Conservation (phyloP, 2,888 invertebrate genomes). For the Lasioglossum leucozonium region DNA sequence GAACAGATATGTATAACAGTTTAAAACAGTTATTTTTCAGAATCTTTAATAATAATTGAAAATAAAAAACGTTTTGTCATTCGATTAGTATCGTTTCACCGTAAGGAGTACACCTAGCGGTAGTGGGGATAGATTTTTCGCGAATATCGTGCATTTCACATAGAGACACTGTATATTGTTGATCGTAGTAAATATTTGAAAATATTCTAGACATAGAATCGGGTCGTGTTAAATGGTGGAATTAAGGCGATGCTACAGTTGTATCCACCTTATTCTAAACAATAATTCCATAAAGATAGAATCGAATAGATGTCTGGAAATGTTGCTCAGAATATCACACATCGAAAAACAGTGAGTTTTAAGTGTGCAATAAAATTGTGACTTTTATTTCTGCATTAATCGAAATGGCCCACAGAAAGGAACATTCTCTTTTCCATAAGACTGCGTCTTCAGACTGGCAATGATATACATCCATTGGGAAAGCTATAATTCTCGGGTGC, state of each 20-base stretch:
- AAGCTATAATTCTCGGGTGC: not conserved
- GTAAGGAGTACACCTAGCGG: not conserved
- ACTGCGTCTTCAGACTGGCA: not conserved
- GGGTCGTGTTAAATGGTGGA: not conserved
- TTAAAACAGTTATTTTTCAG: no score
- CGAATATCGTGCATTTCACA: not conserved
- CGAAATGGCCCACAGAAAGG: not conserved
- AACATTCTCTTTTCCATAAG: not conserved
- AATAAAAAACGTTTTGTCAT: not conserved
- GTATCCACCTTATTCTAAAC: not conserved
- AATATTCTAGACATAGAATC: not conserved
- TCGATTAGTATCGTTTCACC: not conserved
- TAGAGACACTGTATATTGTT: not conserved
- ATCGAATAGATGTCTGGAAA: not conserved
- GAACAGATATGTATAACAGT: no score
- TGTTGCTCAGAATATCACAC: not conserved
- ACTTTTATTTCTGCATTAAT: not conserved
- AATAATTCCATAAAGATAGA: not conserved
- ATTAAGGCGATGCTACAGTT: no score
- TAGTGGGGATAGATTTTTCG: no score
- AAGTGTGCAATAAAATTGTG: slow-evolving; percentile 9
- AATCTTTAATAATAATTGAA: no score
- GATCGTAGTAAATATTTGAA: not conserved
- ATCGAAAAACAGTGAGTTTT: not conserved
- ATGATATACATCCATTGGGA: not conserved